Evolutionary conservation across 2,888 invertebrate genomes (phyloP).

Genomic region (Auanema freiburgensis): DNA sequence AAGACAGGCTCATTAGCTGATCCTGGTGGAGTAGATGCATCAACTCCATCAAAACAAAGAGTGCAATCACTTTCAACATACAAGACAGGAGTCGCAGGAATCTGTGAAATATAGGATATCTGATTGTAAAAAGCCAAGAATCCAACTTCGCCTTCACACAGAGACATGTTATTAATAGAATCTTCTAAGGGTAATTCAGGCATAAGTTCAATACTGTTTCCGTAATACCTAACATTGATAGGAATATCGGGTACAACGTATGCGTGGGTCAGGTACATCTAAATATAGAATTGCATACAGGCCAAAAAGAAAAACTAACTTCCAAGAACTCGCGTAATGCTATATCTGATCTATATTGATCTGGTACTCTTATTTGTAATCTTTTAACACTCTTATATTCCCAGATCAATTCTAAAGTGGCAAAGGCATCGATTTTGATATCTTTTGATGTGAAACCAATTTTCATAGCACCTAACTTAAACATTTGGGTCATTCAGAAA

Average conservation of each 20-base stretch:
- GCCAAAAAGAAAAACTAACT: constrained; percentile 12
- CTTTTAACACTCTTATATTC: constrained; percentile 2
- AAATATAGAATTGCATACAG: background rate
- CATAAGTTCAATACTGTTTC: constrained; percentile 23
- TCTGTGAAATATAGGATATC: background rate
- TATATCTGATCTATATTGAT: constrained; percentile 1
- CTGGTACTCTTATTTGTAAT: constrained; percentile 5
- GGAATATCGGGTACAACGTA: constrained; percentile 28
- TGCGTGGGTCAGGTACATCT: constrained; percentile 35
- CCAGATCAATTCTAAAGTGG: constrained; percentile 3
- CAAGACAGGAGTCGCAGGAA: background rate
- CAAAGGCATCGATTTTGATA: background rate
- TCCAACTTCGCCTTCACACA: constrained; percentile 20
- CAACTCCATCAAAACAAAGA: background rate
- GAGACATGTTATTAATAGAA: constrained; percentile 21
- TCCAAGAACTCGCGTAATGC: constrained; percentile 22
- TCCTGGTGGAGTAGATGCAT: constrained; percentile 9
- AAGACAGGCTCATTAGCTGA: constrained; percentile 1
- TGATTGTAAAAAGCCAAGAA: background rate
- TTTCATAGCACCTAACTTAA: background rate
- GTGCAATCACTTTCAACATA: background rate
- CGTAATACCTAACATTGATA: constrained; percentile 33
- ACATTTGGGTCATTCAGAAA: background rate
- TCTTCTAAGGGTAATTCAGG: constrained; percentile 25
- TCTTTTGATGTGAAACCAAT: background rate